Evolutionary conservation across 2,888 invertebrate species (phyloP), one percentile per base, ranked within the genome.

Genomic region (Drosophila quinaria): DNA sequence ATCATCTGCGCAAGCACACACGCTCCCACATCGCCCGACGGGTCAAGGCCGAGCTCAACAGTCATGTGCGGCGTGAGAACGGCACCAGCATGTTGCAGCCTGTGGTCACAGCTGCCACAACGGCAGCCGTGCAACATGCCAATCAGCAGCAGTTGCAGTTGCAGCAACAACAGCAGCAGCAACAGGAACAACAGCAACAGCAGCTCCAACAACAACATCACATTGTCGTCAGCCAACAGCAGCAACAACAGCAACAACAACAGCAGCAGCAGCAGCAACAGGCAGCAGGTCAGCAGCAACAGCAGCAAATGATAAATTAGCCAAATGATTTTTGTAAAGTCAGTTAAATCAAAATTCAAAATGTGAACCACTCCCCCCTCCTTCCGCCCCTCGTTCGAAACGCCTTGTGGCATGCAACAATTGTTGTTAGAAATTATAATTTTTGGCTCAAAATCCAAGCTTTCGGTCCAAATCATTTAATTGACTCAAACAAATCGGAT

Each of bases 1-100:
- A 97, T 92, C 97, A 97, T 92, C 93, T 97, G 47, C 94, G 96
- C 79, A 97, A 97, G 90, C 97, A 97, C 92, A 96, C 96, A 8
- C 94, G 96, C 55, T 96, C 97, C 58, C 97, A 97, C 92, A 96
- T 97, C 90, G 96, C 97, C 25, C 94, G 96, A 37, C 94, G 96
- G 41, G 96, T 97, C 35, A 97, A 97, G 92, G 97, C 97, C 1
- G 96, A 93, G 65, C 73, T 93, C 31, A 93, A 91, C 52, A 91
- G 93, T 70, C 93, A 93, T 73, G 92, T 92, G 78, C 88, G 92
- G 42, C 90, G 91, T 50, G 91, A 92, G 77, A 91, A 92, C 22
- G 92, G 91, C 5, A 92, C 91, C 5, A 92, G 91, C 66, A 92
- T 92, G 91, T 46, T 92, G 74, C 93, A 92, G 55, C 92, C 92